Percentiles rank a stretch among this genome's conserved stretches.
Evolutionary conservation across 2,888 invertebrate species (phyloP).

Genomic region (Tryphoninae sp.): DNA sequence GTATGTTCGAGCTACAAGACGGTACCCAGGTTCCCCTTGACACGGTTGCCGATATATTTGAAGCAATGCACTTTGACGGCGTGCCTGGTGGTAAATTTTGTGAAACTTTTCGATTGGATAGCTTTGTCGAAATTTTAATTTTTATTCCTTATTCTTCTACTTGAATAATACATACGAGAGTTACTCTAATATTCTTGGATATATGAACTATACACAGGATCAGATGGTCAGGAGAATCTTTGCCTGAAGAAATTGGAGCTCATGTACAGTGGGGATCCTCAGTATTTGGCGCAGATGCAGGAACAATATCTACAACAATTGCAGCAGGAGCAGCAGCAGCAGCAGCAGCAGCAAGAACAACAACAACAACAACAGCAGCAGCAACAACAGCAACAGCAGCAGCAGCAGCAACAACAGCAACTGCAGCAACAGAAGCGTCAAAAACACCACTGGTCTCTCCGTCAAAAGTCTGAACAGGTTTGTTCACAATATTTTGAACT

Average conservation of each 20-base stretch:
- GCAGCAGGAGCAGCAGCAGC: slow-evolving; percentile 68
- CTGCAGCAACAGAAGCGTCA: slow-evolving; percentile 73
- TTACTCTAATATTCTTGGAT: neutral
- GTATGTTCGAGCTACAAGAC: slow-evolving; percentile 74
- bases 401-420: slow-evolving; percentile 70
- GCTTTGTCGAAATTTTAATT: neutral
- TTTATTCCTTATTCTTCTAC: neutral
- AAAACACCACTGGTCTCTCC: slow-evolving; percentile 70
- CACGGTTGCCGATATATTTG: slow-evolving; percentile 80
- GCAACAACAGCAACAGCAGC: slow-evolving; percentile 68
- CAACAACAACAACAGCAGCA: slow-evolving; percentile 67
- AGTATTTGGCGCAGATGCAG: slow-evolving; percentile 73
- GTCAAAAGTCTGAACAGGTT: slow-evolving; percentile 65
- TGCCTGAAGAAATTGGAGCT: slow-evolving; percentile 77
- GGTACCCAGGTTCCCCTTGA: slow-evolving; percentile 79
- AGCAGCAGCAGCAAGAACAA: slow-evolving; percentile 36
- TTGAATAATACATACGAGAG: neutral
- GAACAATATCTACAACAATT: slow-evolving; percentile 71
- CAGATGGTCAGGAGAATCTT: slow-evolving; percentile 77
- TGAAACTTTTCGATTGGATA: neutral
- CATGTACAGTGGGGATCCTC: slow-evolving; percentile 61
- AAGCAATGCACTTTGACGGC: slow-evolving; percentile 83
- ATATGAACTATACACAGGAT: slow-evolving; percentile 59
- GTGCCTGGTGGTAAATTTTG: slow-evolving; percentile 80
- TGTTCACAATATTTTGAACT: neutral